Evolutionary conservation across 2,888 invertebrate genomes (phyloP).

Genomic region (Acanthosepion pharaonis): DNA sequence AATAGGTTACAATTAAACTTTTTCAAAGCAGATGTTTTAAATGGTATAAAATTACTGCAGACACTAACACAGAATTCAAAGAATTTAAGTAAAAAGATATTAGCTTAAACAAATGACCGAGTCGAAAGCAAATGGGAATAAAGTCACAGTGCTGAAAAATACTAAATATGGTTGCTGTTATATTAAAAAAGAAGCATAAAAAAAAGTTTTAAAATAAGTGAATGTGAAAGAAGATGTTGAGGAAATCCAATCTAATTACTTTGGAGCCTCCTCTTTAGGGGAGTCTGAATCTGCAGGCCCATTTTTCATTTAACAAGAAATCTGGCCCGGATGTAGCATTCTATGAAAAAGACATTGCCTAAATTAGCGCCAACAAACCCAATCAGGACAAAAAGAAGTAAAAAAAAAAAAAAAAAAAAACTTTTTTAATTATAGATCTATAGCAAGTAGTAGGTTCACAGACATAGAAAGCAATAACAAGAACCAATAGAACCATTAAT

Average conservation of each 20-base stretch:
- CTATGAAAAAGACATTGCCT: constrained; percentile 16
- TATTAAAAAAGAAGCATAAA: neutral
- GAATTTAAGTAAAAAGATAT: neutral
- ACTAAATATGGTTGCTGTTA: neutral
- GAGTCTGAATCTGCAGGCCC: constrained; percentile 6
- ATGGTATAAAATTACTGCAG: neutral
- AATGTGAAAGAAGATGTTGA: constrained; percentile 12
- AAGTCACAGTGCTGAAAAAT: neutral
- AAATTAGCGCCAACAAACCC: neutral
- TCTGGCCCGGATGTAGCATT: constrained; percentile 9
- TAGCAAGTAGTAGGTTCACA: neutral
- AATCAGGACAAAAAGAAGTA: neutral
- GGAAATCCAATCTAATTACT: neutral
- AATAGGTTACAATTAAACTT: neutral
- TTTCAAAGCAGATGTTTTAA: constrained; percentile 7
- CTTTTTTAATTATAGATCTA: neutral
- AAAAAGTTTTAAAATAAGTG: constrained; percentile 20
- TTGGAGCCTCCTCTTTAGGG: neutral
- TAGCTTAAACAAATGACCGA: neutral
- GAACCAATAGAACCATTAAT: constrained; percentile 2
- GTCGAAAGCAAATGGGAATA: neutral
- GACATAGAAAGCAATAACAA: neutral
- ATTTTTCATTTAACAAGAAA: neutral
- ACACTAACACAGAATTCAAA: neutral
- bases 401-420: neutral